A percentile compares a stretch with the other conserved stretches of the same genome.
Evolutionary conservation across 2,888 invertebrate genomes (phyloP).

Genomic region (Folsomia manolachei): DNA sequence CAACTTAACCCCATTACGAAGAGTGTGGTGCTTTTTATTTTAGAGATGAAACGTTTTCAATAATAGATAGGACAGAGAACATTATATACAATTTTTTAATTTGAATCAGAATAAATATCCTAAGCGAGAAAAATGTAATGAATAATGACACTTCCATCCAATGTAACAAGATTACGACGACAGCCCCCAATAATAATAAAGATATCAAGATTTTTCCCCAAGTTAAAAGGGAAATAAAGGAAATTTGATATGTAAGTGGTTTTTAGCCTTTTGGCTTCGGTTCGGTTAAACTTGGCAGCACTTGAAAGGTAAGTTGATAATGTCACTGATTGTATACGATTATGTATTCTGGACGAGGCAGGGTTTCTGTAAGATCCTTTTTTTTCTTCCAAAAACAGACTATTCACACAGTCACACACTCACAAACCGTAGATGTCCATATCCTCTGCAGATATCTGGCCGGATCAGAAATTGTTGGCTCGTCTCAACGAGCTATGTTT

Average conservation of each 20-base stretch:
- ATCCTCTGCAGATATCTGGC: background rate
- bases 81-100: too few species aligned
- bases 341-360: slow-evolving; percentile 6
- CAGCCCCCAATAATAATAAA: background rate
- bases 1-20: too few species aligned
- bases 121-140: too few species aligned
- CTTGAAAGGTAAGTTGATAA: slow-evolving; percentile 10
- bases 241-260: background rate
- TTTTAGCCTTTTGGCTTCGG: background rate
- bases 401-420: background rate
- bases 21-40: background rate
- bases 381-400: background rate
- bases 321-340: slow-evolving; percentile 10
- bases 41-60: background rate
- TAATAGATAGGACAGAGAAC: background rate
- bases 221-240: background rate
- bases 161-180: background rate
- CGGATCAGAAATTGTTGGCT: background rate
- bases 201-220: background rate
- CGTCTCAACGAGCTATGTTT: background rate
- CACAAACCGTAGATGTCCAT: background rate
- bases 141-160: background rate
- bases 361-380: background rate
- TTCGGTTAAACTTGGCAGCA: background rate
- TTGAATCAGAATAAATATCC: too few species aligned